Base-by-base conservation (phyloP, 2,888 invertebrate species). In the Amphiduros pacificus region DNA sequence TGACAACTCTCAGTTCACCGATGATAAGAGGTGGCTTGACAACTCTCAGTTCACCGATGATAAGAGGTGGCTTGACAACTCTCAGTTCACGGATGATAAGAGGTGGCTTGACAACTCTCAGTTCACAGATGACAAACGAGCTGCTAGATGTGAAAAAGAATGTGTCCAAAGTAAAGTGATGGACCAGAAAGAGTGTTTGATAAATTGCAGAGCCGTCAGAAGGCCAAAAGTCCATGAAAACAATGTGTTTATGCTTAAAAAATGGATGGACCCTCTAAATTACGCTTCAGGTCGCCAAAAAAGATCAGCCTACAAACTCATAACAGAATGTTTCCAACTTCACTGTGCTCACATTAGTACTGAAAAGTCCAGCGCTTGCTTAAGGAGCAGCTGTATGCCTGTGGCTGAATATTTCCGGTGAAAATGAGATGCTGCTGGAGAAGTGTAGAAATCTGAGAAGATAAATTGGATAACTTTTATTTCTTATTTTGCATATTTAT, bases 1-100 rank as follows among this genome's bases (percentile, higher is more conserved):
- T 6, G 44, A 44, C 22, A 44, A 44, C n/a, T 44, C 44, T 44
- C 44, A 44, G 44, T 44, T 44, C n/a, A 44, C n/a, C n/a, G 44
- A 44, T n/a, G n/a, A n/a, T n/a, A 44, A 44, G 22, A 44, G 22
- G 44, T 44, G 44, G 44, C 22, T 44, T n/a, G 44, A 44, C 22
- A 44, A 44, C 22, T 44, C 44, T 5, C 44, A 44, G 6, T 44
- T 44, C 44, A n/a, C n/a, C n/a, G 44, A 44, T n/a, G 44, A 44
- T 22, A 44, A 44, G 22, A 44, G 22, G 44, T 44, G 44, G 44
- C 44, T 44, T 5, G 44, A 44, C 22, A 44, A 44, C 44, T 44
- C 44, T 44, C 44, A 44, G n/a, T 44, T 44, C 44, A 44, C 6
- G 44, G 44, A 44, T 5, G 44, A 44, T 5, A 44, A 44, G 44